Evolutionary conservation across 92 coral and sea anemone genomes (phyloP).

Genomic region (Umimayanthus chanpuru): DNA sequence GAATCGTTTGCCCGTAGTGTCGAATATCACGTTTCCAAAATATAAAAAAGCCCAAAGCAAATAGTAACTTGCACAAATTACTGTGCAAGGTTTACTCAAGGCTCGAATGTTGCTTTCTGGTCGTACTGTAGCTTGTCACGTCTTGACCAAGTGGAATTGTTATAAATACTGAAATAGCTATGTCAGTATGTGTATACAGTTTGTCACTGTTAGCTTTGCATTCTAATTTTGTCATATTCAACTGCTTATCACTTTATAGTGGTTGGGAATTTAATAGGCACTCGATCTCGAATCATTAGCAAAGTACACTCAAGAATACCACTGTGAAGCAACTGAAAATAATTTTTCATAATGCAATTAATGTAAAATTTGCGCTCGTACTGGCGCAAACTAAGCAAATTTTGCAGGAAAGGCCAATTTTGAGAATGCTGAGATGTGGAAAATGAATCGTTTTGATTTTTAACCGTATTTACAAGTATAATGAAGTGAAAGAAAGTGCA

Average conservation of each 20-base stretch:
- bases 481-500: neutral
- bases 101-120: neutral
- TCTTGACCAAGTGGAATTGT: neutral
- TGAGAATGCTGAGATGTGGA: neutral
- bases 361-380: neutral
- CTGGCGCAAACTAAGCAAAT: neutral
- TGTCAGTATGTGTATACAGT: neutral
- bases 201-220: slow-evolving; percentile 1
- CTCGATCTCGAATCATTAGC: neutral
- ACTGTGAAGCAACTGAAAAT: neutral
- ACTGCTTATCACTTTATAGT: neutral
- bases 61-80: neutral
- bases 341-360: too few relatives aligned
- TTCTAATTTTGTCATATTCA: neutral
- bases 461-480: neutral
- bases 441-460: neutral
- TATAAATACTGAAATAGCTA: neutral
- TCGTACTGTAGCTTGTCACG: neutral
- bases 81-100: neutral
- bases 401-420: neutral
- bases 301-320: neutral
- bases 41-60: neutral
- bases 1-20: neutral
- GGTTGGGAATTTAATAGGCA: neutral
- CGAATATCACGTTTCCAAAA: slow-evolving; percentile 2